Conservation (phyloP, 2,113 vertebrate species). For the Sardina pilchardus region DNA sequence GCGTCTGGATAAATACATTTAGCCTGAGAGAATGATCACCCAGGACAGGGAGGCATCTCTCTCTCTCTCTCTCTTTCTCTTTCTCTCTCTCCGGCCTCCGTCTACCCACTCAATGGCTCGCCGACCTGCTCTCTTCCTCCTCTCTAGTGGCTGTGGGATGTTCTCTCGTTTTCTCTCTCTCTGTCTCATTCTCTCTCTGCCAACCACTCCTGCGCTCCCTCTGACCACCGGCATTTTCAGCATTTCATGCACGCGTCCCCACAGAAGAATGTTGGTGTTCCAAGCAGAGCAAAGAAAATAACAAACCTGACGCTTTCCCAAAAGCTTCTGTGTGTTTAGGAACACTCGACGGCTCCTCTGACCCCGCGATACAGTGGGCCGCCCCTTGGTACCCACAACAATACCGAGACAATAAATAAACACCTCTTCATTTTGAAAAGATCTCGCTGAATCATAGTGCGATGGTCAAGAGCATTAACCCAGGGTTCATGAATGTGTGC, state of each 20-base stretch:
- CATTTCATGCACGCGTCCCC: neutral
- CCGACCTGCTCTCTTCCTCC: neutral
- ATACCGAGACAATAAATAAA: neutral
- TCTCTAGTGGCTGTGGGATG: neutral
- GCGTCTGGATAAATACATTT: neutral
- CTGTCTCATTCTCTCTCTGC: neutral
- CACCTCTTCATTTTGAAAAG: neutral
- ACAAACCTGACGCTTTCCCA: neutral
- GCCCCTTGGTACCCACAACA: neutral
- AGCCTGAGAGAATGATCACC: neutral
- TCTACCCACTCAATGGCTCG: neutral
- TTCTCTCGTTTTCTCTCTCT: neutral
- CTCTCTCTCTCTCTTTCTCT: too few species aligned
- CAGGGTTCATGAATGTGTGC: neutral
- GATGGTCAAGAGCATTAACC: neutral
- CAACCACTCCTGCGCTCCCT: neutral
- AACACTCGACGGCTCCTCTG: neutral
- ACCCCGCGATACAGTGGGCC: neutral
- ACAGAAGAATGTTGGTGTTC: neutral
- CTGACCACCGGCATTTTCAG: constrained; percentile 2
- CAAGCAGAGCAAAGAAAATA: neutral
- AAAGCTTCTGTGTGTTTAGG: neutral
- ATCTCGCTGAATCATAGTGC: neutral
- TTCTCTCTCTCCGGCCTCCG: neutral
- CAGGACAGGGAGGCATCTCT: neutral